These are phyloP conservation scores for Clarias gariepinus DNA, from an alignment of 2,113 vertebrate species.

Conservation along the genomic window DNA sequence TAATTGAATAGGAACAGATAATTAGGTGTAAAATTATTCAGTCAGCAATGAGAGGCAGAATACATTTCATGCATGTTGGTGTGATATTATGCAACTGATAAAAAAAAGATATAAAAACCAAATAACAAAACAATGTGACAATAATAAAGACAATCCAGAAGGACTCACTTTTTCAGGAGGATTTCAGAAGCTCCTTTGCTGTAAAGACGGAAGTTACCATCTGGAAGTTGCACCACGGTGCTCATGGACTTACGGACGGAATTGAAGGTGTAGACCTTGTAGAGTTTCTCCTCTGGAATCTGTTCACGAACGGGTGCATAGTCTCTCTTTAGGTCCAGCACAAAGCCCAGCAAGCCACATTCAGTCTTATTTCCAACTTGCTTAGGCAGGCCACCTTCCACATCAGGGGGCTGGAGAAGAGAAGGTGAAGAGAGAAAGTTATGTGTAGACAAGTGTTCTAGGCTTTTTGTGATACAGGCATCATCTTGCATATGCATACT, in stretches of 20 bases:
- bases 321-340: constrained; percentile 80
- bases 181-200: constrained; percentile 94
- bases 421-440: neutral
- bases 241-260: constrained; percentile 90
- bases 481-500: neutral
- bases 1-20: neutral
- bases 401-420: constrained; percentile 79
- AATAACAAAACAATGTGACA: neutral
- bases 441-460: neutral
- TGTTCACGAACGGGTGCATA: constrained; percentile 81
- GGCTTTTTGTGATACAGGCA: neutral
- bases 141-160: neutral
- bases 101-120: neutral
- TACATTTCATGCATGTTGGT: neutral
- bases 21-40: neutral
- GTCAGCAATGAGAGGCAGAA: neutral
- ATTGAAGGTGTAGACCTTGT: constrained; percentile 93
- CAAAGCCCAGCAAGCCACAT: constrained; percentile 84
- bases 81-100: neutral
- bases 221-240: constrained; percentile 80
- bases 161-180: constrained; percentile 85
- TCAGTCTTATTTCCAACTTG: constrained; percentile 92
- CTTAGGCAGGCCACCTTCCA: constrained; percentile 84
- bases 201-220: constrained; percentile 84
- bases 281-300: constrained; percentile 84